Conservation (phyloP, 2,797 vertebrate genomes). For the Leuciscus waleckii region DNA sequence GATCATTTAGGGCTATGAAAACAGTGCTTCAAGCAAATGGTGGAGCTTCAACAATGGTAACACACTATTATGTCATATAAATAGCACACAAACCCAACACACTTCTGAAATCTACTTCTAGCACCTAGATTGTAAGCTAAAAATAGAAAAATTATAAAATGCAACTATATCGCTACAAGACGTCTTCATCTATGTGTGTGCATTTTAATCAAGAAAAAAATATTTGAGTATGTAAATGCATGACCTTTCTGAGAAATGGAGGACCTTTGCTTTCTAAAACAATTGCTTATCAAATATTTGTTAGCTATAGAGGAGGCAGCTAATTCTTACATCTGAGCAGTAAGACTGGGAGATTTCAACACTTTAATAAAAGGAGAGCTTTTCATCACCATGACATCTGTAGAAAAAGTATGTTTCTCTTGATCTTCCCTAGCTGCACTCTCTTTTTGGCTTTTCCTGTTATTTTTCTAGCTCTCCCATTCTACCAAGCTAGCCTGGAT, state of each 20-base stretch:
- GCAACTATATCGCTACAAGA: conserved; percentile 73
- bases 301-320: conserved; percentile 62
- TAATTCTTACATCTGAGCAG: conserved; percentile 61
- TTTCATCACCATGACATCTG: conserved; percentile 52
- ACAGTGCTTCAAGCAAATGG: conserved; percentile 54
- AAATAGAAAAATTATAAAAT: conserved; percentile 63
- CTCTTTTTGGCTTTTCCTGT: conserved; percentile 74
- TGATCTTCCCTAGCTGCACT: conserved; percentile 52
- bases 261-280: conserved; percentile 26
- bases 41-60: conserved; percentile 50
- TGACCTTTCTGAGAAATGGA: conserved; percentile 60
- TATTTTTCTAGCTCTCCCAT: conserved; percentile 64
- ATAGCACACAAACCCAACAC: conserved; percentile 48
- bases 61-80: conserved; percentile 51
- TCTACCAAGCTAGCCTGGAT: conserved; percentile 54
- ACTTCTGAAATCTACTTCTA: conserved; percentile 57
- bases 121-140: conserved; percentile 55
- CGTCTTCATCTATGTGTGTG: conserved; percentile 59
- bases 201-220: conserved; percentile 65
- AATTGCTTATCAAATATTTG: conserved; percentile 38
- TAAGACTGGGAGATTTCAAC: conserved; percentile 56
- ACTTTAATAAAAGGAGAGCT: conserved; percentile 61
- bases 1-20: conserved; percentile 23
- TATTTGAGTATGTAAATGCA: conserved; percentile 65
- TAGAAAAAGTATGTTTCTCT: conserved; percentile 68